Conservation (phyloP, 2,888 invertebrate genomes). For the Lithophane ornitopus region DNA sequence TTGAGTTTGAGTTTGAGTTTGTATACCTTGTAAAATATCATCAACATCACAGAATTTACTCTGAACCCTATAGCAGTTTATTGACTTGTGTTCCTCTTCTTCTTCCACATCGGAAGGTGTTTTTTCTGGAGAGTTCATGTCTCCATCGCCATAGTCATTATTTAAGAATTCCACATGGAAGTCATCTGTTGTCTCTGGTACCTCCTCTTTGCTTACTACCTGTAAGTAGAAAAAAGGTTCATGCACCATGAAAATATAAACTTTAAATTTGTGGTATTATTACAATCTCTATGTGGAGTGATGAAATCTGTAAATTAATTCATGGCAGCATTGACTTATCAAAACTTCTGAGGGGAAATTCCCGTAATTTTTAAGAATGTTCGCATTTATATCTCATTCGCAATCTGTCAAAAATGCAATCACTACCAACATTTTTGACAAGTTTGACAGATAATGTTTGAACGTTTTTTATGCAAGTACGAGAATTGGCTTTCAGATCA, state of each 20-base stretch:
- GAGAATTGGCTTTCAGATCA: neutral
- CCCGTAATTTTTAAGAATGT: too few species aligned
- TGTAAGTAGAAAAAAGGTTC: slow-evolving; percentile 27
- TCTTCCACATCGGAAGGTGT: slow-evolving; percentile 51
- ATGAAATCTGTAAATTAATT: neutral
- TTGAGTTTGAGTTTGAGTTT: too few species aligned
- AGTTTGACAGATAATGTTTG: too few species aligned
- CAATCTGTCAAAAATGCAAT: too few species aligned
- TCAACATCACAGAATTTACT: slow-evolving; percentile 65
- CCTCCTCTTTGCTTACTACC: slow-evolving; percentile 58
- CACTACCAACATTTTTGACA: too few species aligned
- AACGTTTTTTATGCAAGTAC: too few species aligned
- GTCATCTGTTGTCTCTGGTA: slow-evolving; percentile 44
- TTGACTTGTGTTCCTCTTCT: slow-evolving; percentile 47
- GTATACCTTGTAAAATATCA: slow-evolving; percentile 65
- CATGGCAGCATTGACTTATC: neutral
- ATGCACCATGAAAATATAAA: neutral
- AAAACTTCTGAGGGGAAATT: neutral
- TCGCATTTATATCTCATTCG: too few species aligned
- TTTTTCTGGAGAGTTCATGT: slow-evolving; percentile 58
- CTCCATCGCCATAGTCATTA: slow-evolving; percentile 53
- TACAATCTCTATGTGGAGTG: neutral
- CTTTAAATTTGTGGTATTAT: neutral
- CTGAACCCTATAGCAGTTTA: slow-evolving; percentile 44
- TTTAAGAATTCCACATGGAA: slow-evolving; percentile 57